These are phyloP conservation scores for Malurus melanocephalus DNA, from an alignment of 2,113 vertebrate species.

Conservation along the genomic window DNA sequence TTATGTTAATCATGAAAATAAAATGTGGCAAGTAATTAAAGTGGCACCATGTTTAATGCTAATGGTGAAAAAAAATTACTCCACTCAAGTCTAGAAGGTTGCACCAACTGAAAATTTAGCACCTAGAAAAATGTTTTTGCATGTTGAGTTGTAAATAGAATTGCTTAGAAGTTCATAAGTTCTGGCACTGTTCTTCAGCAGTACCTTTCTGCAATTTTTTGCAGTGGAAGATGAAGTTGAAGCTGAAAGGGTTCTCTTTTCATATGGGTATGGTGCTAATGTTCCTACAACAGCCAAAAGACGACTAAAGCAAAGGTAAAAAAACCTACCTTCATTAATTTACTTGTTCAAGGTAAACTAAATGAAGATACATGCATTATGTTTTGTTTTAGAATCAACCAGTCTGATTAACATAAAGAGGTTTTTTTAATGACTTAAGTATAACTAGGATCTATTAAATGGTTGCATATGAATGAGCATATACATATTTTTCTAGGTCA, in stretches of 20 bases:
- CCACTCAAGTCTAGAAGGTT: background rate
- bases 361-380: background rate
- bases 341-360: background rate
- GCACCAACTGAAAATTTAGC: background rate
- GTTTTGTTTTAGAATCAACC: background rate
- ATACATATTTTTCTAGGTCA: background rate
- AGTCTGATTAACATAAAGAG: background rate
- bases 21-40: background rate
- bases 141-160: background rate
- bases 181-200: background rate
- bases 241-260: constrained; percentile 93
- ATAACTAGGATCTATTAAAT: background rate
- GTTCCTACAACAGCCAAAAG: constrained; percentile 94
- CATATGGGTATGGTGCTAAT: constrained; percentile 96
- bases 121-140: background rate
- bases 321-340: background rate
- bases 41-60: background rate
- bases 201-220: constrained; percentile 27
- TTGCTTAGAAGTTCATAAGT: background rate
- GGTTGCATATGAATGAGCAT: background rate
- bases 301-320: constrained; percentile 92
- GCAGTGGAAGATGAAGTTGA: constrained; percentile 92
- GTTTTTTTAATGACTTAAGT: background rate
- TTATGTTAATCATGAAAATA: background rate
- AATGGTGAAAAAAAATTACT: background rate